These are phyloP conservation scores for Eudyptes chrysolophus DNA, from an alignment of 2,113 vertebrate species.

Conservation along the genomic window DNA sequence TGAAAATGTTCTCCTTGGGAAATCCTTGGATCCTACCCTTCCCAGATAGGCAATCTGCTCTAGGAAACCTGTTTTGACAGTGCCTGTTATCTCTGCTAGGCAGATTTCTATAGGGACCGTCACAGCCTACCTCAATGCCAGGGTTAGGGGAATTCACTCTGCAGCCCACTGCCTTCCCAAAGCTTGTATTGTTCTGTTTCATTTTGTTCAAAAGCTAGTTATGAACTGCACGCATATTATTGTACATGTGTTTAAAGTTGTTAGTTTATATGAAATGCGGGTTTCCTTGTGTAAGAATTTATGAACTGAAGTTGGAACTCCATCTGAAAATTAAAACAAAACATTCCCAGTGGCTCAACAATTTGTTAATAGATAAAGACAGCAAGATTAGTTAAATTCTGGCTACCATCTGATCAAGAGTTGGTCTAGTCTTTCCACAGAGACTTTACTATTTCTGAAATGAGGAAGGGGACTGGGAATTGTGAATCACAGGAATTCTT, in stretches of 20 bases:
- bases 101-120: not conserved
- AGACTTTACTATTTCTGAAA: not conserved
- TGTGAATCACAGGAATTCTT: not conserved
- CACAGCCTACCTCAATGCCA: conserved; percentile 6
- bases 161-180: not conserved
- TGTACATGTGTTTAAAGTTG: not conserved
- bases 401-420: not conserved
- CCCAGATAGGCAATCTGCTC: conserved; percentile 8
- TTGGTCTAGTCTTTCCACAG: not conserved
- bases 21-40: conserved; percentile 48
- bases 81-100: conserved; percentile 21
- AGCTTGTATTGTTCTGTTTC: not conserved
- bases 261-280: not conserved
- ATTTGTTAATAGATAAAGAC: not conserved
- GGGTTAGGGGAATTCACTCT: not conserved
- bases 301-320: not conserved
- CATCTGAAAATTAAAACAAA: not conserved
- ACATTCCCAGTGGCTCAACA: not conserved
- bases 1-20: conserved; percentile 51
- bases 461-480: not conserved
- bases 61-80: conserved; percentile 34
- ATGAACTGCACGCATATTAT: not conserved
- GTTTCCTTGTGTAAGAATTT: not conserved
- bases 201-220: not conserved
- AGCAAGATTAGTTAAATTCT: not conserved